These are phyloP conservation scores for Trachymyrmex septentrionalis DNA, from an alignment of 1,140 invertebrate species.

Conservation along the genomic window DNA sequence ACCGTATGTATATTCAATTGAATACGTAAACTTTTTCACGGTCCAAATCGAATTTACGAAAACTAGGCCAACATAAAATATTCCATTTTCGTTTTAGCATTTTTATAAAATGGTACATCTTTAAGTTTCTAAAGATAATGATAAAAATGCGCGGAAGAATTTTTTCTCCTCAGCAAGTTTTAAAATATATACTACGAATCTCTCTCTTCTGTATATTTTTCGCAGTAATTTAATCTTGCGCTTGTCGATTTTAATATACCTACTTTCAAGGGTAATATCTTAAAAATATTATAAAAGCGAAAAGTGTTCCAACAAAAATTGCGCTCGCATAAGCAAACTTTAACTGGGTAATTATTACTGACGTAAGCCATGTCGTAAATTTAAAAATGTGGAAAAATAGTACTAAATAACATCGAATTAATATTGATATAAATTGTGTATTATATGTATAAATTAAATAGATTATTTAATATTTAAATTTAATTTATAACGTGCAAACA, in stretches of 20 bases:
- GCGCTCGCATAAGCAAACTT: slow-evolving; percentile 2
- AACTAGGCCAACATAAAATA: not conserved
- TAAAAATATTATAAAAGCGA: slow-evolving; percentile 18
- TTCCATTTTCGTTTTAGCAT: not conserved
- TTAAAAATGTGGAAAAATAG: not conserved
- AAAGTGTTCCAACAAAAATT: slow-evolving; percentile 18
- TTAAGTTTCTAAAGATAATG: not conserved
- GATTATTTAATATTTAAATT: not conserved
- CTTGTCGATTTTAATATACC: slow-evolving; percentile 9
- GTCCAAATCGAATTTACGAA: not conserved
- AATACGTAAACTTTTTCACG: not conserved
- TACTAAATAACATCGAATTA: not conserved
- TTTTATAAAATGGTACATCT: not conserved
- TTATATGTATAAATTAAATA: not conserved
- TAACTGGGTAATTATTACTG: not conserved
- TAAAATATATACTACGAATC: not conserved
- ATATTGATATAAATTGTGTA: not conserved
- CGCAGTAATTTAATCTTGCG: slow-evolving; percentile 18
- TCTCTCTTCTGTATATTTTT: slow-evolving; percentile 3
- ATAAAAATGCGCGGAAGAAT: not conserved
- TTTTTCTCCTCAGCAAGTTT: not conserved
- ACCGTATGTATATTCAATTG: not conserved
- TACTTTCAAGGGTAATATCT: not conserved
- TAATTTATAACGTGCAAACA: not conserved
- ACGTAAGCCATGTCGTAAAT: not conserved